phyloP scores from a whole-genome alignment of 2,113 vertebrate species.

The Anolis sagrei region DNA sequence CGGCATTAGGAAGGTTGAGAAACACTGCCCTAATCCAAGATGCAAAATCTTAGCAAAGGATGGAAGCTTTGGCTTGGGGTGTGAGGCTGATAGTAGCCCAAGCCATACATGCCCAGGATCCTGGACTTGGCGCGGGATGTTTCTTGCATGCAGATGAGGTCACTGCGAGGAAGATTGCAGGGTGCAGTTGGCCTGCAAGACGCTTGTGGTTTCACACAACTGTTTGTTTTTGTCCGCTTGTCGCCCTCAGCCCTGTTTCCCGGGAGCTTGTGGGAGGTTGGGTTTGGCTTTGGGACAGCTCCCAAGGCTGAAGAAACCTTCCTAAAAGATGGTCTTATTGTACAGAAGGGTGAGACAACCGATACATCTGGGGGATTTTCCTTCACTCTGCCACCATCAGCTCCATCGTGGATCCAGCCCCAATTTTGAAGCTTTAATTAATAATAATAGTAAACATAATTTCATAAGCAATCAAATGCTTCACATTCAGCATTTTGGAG shows the following conservation, averaged over 20 bases:
- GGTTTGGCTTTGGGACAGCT: neutral
- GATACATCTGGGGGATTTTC: no score
- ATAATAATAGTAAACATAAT: no score
- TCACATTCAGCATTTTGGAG: no score
- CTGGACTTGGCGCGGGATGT: neutral
- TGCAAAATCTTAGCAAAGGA: no score
- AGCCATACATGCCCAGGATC: neutral
- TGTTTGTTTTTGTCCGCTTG: slow-evolving; percentile 18
- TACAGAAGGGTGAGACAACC: neutral
- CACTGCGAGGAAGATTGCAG: slow-evolving; percentile 32
- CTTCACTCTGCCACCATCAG: no score
- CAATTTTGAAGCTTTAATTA: neutral
- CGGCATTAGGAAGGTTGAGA: no score
- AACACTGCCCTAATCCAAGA: no score
- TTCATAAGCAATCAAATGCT: no score
- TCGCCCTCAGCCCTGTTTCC: slow-evolving; percentile 28
- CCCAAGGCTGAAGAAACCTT: neutral
- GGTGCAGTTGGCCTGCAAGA: slow-evolving; percentile 9
- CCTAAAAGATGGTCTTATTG: neutral
- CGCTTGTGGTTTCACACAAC: slow-evolving; percentile 35
- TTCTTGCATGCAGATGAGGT: slow-evolving; percentile 18
- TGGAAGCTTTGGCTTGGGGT: neutral
- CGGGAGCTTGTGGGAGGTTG: slow-evolving; percentile 27
- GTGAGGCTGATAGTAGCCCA: no score
- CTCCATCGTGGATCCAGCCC: neutral